Conservation (phyloP, 2,888 invertebrate species). For the Fragum whitleyi region DNA sequence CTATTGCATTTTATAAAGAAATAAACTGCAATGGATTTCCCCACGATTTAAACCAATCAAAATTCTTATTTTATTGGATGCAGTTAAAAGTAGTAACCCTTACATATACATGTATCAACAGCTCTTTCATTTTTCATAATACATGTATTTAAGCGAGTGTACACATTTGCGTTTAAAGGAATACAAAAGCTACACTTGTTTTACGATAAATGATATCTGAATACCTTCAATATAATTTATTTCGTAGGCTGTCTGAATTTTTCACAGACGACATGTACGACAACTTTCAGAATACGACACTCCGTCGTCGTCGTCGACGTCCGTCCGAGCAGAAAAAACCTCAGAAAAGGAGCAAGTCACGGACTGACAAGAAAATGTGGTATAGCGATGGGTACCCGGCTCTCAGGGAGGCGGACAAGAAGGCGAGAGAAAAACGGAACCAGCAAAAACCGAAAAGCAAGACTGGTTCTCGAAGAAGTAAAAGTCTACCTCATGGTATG, state of each 20-base stretch:
- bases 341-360: not conserved
- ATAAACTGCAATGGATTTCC: too few species aligned
- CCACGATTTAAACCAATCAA: too few species aligned
- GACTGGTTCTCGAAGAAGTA: conserved; percentile 19
- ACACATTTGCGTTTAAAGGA: too few species aligned
- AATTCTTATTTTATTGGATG: too few species aligned
- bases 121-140: too few species aligned
- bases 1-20: too few species aligned
- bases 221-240: too few species aligned
- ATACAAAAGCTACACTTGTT: too few species aligned
- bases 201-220: too few species aligned
- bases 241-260: not conserved
- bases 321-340: not conserved
- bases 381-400: conserved; percentile 42
- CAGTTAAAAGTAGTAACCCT: too few species aligned
- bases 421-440: conserved; percentile 27
- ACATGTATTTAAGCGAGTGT: too few species aligned
- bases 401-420: conserved; percentile 35
- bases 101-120: too few species aligned
- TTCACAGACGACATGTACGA: conserved; percentile 19
- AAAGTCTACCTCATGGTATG: conserved; percentile 49
- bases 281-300: conserved; percentile 18
- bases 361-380: conserved; percentile 29
- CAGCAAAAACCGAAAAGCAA: conserved; percentile 12
- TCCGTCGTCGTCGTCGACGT: not conserved